Conservation (phyloP, 2,797 vertebrate genomes). For the Xyrichtys novacula region DNA sequence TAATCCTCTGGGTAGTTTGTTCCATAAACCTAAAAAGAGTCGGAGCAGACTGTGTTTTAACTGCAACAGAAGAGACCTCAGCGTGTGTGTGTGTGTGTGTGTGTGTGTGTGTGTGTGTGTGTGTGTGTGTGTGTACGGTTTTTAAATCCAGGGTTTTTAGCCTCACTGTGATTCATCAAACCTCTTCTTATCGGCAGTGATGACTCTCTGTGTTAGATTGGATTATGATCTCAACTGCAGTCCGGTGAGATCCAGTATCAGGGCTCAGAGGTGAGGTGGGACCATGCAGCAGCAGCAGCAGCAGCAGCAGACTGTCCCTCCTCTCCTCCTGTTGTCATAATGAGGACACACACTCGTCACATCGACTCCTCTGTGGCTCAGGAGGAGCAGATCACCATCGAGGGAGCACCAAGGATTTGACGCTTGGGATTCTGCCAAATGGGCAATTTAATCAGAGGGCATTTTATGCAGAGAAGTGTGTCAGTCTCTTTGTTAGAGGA, state of each 20-base stretch:
- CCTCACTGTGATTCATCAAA: not conserved
- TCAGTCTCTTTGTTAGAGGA: slow-evolving; percentile 67
- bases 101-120: no score
- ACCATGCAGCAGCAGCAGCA: slow-evolving; percentile 20
- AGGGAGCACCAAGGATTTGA: slow-evolving; percentile 65
- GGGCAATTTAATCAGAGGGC: slow-evolving; percentile 84
- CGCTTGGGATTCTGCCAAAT: slow-evolving; percentile 80
- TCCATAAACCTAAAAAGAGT: slow-evolving; percentile 73
- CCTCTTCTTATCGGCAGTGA: slow-evolving; percentile 8
- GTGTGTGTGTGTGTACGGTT: not conserved
- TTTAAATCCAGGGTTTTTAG: not conserved
- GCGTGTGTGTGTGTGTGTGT: no score
- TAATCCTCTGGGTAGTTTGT: slow-evolving; percentile 73
- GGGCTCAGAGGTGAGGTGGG: slow-evolving; percentile 24
- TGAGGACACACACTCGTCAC: slow-evolving; percentile 62
- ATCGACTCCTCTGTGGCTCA: slow-evolving; percentile 47
- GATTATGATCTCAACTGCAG: slow-evolving; percentile 26
- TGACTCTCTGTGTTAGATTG: slow-evolving; percentile 1
- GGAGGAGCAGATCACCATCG: slow-evolving; percentile 63
- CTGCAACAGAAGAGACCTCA: no score
- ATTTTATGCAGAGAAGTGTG: slow-evolving; percentile 74
- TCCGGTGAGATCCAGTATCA: slow-evolving; percentile 20
- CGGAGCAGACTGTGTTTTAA: slow-evolving; percentile 61
- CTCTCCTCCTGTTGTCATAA: slow-evolving; percentile 47
- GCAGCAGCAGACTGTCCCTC: slow-evolving; percentile 23